phyloP scores from a whole-genome alignment of 92 coral and sea anemone genomes.

The Actinostola sp. region DNA sequence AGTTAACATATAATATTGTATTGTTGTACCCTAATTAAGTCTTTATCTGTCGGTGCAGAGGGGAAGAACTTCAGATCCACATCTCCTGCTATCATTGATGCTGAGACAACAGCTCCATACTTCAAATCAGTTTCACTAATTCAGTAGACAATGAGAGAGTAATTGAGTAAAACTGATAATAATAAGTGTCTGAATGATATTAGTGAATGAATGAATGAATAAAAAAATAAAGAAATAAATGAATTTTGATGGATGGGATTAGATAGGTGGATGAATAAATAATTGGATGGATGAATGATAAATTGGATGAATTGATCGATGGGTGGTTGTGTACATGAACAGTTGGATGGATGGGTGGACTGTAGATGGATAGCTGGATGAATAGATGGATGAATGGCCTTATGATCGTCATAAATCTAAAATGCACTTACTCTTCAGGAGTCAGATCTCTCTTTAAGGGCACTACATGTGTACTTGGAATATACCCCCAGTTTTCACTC shows the following conservation, averaged over 20 bases:
- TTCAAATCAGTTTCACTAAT: conserved; percentile 53
- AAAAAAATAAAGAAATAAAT: neutral
- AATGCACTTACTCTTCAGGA: conserved; percentile 63
- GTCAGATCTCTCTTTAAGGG: conserved; percentile 71
- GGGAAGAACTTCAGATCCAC: conserved; percentile 90
- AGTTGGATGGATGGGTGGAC: neutral
- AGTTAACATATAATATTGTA: conserved; percentile 10
- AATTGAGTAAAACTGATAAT: neutral
- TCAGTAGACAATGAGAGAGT: neutral
- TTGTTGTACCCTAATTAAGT: conserved; percentile 15
- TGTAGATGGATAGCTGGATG: neutral
- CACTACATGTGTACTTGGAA: conserved; percentile 69
- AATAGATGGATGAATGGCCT: neutral
- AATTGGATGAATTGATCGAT: neutral
- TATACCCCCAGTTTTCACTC: conserved; percentile 67
- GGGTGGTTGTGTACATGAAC: neutral
- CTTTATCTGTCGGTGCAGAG: conserved; percentile 68
- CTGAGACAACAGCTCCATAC: conserved; percentile 69
- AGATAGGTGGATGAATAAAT: neutral
- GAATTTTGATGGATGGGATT: too few relatives aligned
- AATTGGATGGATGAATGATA: neutral
- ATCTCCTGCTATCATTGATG: conserved; percentile 58
- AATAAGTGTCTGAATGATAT: too few relatives aligned
- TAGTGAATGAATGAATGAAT: neutral
- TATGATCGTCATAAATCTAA: neutral